Evolutionary conservation across 2,113 vertebrate species (phyloP).

Genomic region (Petaurus breviceps): DNA sequence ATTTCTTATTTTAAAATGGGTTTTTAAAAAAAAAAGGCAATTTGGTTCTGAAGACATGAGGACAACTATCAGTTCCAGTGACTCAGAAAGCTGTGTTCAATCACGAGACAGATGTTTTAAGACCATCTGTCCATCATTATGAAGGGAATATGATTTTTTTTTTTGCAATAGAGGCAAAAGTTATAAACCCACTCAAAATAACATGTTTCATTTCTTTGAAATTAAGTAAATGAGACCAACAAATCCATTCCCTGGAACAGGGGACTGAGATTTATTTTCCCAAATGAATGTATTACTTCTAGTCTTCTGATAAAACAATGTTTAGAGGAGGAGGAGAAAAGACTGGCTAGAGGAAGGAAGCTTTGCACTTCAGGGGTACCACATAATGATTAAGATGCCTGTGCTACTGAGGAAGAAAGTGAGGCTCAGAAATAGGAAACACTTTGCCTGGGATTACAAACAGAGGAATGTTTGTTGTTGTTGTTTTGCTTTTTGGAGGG

Average conservation of each 20-base stretch:
- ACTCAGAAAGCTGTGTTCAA: slow-evolving; percentile 47
- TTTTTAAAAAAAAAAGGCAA: not conserved
- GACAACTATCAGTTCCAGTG: not conserved
- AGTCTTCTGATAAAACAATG: not conserved
- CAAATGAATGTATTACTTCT: not conserved
- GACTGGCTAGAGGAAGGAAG: not conserved
- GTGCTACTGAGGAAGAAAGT: not conserved
- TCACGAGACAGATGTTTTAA: slow-evolving; percentile 21
- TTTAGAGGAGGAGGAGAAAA: not conserved
- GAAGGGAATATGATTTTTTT: not conserved
- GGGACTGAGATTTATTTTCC: not conserved
- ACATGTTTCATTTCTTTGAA: slow-evolving; percentile 18
- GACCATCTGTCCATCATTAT: not conserved
- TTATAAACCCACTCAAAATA: not conserved
- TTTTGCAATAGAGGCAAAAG: slow-evolving; percentile 31
- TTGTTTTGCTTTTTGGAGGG: too few relatives aligned
- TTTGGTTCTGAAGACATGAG: not conserved
- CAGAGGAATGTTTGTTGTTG: not conserved
- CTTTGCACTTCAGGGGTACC: not conserved
- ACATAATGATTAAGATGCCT: not conserved
- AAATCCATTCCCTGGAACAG: not conserved
- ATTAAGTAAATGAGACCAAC: slow-evolving; percentile 16
- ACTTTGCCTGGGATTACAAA: not conserved
- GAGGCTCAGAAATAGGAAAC: not conserved
- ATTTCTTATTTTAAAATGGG: not conserved